Evolutionary conservation across 2,797 vertebrate species (phyloP).

Genomic region (Cyclopterus lumpus): DNA sequence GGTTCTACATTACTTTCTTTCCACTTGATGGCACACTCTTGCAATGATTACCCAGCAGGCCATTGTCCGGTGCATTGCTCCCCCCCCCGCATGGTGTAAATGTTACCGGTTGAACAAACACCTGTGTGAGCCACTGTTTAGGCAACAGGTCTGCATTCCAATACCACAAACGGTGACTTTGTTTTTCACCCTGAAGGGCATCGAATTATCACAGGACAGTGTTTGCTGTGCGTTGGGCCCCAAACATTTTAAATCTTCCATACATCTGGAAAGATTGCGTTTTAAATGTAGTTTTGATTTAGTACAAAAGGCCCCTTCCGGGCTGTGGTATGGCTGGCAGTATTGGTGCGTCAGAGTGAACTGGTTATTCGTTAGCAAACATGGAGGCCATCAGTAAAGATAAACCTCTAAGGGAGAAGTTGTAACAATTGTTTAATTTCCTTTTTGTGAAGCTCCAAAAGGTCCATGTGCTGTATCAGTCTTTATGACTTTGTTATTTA

Average conservation of each 20-base stretch:
- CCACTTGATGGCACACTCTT: neutral
- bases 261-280: rapidly evolving
- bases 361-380: neutral
- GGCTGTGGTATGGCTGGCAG: neutral
- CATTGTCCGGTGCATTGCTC: conserved; percentile 1
- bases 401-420: neutral
- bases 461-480: neutral
- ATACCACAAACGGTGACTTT: conserved; percentile 4
- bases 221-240: neutral
- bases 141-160: conserved; percentile 38
- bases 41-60: conserved; percentile 46
- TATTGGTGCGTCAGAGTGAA: neutral
- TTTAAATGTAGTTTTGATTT: neutral
- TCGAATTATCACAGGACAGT: neutral
- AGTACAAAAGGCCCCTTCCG: neutral
- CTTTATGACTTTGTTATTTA: conserved; percentile 11
- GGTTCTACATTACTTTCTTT: neutral
- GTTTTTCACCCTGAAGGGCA: neutral
- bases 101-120: conserved; percentile 58
- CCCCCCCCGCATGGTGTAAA: conserved; percentile 13
- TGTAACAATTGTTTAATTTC: neutral
- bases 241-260: neutral
- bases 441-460: neutral
- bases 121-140: conserved; percentile 53
- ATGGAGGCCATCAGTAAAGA: too few species aligned